Evolutionary conservation across 2,113 vertebrate genomes (phyloP).

Genomic region (Pontoporia blainvillei): DNA sequence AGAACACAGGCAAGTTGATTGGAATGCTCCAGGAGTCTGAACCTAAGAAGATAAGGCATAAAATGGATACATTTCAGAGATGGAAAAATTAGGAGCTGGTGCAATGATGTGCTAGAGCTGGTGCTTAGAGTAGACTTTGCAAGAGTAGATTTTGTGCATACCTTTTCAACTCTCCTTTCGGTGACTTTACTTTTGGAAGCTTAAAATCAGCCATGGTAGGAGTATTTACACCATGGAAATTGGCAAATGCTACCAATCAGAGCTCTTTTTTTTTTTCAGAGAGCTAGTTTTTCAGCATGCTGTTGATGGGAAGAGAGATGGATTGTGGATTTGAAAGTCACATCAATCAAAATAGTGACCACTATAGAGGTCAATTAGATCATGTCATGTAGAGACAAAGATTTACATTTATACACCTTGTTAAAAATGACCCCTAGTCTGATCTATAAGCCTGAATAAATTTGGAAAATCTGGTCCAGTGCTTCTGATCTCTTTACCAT

Average conservation of each 20-base stretch:
- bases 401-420: slow-evolving; percentile 21
- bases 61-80: background rate
- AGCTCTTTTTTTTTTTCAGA: background rate
- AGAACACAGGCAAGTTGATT: background rate
- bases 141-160: background rate
- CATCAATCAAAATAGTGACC: background rate
- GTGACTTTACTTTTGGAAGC: background rate
- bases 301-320: background rate
- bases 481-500: background rate
- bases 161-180: background rate
- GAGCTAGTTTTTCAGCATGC: background rate
- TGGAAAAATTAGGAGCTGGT: background rate
- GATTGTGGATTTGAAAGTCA: slow-evolving; percentile 11
- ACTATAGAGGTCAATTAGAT: background rate
- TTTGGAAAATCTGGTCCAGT: background rate
- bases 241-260: background rate
- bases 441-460: background rate
- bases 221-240: background rate
- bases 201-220: background rate
- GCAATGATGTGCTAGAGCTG: background rate
- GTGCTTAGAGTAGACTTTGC: background rate
- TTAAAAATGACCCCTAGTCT: slow-evolving; percentile 11
- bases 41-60: background rate
- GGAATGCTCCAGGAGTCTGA: background rate
- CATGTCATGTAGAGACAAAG: background rate